phyloP scores from a whole-genome alignment of 2,888 invertebrate genomes.

The Apodemia hepburni region DNA sequence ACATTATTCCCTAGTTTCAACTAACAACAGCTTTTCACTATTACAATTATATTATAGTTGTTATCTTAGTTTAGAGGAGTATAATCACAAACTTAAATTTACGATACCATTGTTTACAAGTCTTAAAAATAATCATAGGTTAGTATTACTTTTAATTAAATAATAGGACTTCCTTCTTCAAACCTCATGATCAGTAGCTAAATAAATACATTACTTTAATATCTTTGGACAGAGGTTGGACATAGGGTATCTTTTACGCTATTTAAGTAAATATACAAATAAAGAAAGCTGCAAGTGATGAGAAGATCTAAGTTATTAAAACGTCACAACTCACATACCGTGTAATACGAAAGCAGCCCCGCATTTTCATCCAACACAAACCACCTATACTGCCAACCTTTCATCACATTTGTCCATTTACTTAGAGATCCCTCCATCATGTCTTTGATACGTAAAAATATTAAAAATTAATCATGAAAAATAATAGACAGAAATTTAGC shows the following conservation, averaged over 20 bases:
- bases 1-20: too few species aligned
- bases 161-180: background rate
- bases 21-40: too few species aligned
- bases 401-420: conserved; percentile 99
- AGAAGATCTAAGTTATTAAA: conserved; percentile 34
- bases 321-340: conserved; percentile 85
- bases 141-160: background rate
- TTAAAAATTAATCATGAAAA: conserved; percentile 57
- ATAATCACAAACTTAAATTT: background rate
- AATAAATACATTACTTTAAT: background rate
- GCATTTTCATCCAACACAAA: conserved; percentile 98
- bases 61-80: background rate
- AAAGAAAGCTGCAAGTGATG: conserved; percentile 11
- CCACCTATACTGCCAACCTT: conserved; percentile 99
- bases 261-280: conserved; percentile 1
- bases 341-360: conserved; percentile 97
- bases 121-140: background rate
- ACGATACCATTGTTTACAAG: background rate
- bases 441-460: conserved; percentile 51
- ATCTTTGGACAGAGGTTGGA: background rate
- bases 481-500: conserved; percentile 62
- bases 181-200: background rate
- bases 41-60: too few species aligned
- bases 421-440: conserved; percentile 96
- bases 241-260: background rate